Evolutionary conservation across 2,888 invertebrate genomes (phyloP).

Genomic region (Hyles lineata): DNA sequence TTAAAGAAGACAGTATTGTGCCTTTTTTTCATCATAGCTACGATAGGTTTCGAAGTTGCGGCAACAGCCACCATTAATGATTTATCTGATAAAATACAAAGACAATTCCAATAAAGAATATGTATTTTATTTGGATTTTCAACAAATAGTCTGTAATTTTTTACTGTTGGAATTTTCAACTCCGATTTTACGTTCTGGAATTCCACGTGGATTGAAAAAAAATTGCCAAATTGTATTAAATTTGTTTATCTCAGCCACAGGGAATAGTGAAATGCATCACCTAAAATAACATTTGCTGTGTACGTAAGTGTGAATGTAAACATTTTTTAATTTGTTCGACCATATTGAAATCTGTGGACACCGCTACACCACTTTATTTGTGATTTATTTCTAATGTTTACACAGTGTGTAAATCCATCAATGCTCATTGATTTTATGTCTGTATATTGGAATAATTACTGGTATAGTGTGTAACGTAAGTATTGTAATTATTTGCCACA

Average conservation of each 20-base stretch:
- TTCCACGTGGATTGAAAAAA: not conserved
- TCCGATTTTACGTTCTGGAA: not conserved
- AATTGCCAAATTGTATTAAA: constrained; percentile 1
- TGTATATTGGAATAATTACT: not conserved
- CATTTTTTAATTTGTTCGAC: constrained; percentile 14
- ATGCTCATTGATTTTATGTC: not conserved
- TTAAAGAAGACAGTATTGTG: no score
- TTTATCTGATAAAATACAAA: no score
- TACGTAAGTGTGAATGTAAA: constrained; percentile 1
- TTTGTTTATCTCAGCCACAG: constrained; percentile 8
- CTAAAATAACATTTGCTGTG: constrained; percentile 5
- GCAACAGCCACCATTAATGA: no score
- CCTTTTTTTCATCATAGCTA: no score
- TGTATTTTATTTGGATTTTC: no score
- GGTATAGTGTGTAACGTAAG: not conserved
- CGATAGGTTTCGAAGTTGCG: no score
- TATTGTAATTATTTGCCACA: not conserved
- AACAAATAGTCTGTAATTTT: no score
- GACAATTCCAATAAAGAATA: no score
- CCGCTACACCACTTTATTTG: not conserved
- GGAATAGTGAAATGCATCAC: constrained; percentile 29
- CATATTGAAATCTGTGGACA: not conserved
- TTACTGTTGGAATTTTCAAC: not conserved
- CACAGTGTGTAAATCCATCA: not conserved
- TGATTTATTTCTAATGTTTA: constrained; percentile 11